Conservation (phyloP, 2,113 vertebrate genomes). For the Helogale parvula region DNA sequence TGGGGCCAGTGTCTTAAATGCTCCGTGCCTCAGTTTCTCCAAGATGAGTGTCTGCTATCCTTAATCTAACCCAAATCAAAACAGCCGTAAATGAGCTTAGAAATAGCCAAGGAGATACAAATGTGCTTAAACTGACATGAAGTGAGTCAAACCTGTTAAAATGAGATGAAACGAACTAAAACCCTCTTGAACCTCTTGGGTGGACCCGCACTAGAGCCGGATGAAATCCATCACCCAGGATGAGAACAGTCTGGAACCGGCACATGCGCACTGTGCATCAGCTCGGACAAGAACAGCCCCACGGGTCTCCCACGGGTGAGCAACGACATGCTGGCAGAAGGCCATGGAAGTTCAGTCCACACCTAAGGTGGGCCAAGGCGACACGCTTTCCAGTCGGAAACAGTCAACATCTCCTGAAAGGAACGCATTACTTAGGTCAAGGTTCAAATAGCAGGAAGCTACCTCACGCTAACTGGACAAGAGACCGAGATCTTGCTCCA, state of each 20-base stretch:
- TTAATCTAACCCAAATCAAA: not conserved
- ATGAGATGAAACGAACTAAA: not conserved
- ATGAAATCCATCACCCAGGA: not conserved
- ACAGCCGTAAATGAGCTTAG: not conserved
- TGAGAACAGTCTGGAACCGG: not conserved
- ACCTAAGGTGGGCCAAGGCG: not conserved
- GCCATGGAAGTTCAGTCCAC: not conserved
- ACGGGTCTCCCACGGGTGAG: not conserved
- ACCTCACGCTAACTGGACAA: not conserved
- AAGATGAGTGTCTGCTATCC: not conserved
- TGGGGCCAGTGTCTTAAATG: not conserved
- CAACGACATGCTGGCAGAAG: not conserved
- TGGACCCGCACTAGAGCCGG: not conserved
- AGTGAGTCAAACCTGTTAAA: not conserved
- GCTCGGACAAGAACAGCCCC: not conserved
- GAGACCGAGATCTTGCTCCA: fast-evolving
- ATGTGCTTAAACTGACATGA: not conserved
- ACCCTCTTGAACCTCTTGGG: not conserved
- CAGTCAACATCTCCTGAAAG: not conserved
- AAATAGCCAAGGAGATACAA: not conserved
- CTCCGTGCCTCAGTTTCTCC: slow-evolving; percentile 23
- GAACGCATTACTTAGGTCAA: not conserved
- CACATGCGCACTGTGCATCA: not conserved
- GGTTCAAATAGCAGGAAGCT: not conserved
- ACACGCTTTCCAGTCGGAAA: not conserved